Evolutionary conservation across 2,113 vertebrate species (phyloP), one percentile per base, ranked within the genome.

Genomic region (Xenus cinereus): DNA sequence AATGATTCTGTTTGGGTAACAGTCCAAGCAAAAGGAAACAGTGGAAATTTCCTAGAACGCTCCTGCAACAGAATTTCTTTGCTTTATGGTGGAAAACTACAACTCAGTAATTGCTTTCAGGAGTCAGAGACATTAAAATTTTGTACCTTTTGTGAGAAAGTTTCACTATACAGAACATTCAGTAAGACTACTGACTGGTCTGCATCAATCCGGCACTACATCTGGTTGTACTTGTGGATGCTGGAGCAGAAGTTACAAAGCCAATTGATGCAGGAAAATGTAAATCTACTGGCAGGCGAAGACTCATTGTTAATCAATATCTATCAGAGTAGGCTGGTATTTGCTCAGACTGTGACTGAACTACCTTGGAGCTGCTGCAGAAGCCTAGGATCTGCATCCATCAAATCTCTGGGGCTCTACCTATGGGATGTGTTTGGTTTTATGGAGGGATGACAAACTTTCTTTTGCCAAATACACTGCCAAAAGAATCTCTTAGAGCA

Each of bases 41-140:
- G 60, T 82, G 69, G 90, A 93, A 96, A 80, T 92, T 95, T 91
- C 75, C 80, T 57, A 62, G 64, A 71, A 53, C 26, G 6, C 30
- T 93, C 48, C 51, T 71, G 59, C 45, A 46, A 50, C 20, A n/a
- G n/a, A 45, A 46, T 85, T 87, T 46, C 71, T 84, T 71, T 88
- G 57, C 75, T 91, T 75, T 67, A 5, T 0, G n/a, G 17, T 84
- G 56, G 68, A 89, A 95, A 83, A 48, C 56, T 92, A 53, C 62
- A 53, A 26, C 84, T 73, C 51, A 7, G 43, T 90, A 69, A 7
- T 39, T 41, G n/a, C 80, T 90, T 92, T 88, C 56, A 53, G 41
- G 68, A 78, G 84, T 33, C 53, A 89, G 81, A 74, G 46, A 22
- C 43, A 51, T 54, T 35, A 35, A 67, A 80, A 66, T 81, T 74